These are phyloP conservation scores for Aegotheles bennettii DNA, from an alignment of 2,113 vertebrate species.

Conservation along the genomic window DNA sequence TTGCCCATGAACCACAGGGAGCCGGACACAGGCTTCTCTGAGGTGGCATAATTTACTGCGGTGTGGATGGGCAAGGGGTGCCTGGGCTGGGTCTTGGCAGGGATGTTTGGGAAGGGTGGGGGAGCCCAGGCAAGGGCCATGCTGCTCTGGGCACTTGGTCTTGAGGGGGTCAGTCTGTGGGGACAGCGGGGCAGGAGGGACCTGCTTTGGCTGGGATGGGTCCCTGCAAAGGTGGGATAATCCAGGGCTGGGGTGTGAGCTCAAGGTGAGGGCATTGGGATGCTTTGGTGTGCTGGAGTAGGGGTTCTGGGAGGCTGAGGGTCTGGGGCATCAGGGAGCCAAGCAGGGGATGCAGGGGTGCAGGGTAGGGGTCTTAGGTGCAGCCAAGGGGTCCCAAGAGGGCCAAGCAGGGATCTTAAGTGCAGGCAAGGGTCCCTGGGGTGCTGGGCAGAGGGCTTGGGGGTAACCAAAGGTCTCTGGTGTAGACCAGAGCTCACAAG, in stretches of 20 bases:
- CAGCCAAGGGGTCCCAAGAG: neutral
- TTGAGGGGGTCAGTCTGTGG: neutral
- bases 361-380: neutral
- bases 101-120: too few species aligned
- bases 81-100: neutral
- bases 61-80: neutral
- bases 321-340: neutral
- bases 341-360: neutral
- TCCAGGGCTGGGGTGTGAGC: neutral
- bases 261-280: neutral
- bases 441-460: neutral
- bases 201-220: neutral
- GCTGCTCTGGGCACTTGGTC: neutral
- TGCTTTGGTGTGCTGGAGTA: neutral
- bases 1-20: neutral
- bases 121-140: neutral
- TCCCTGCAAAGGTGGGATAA: neutral
- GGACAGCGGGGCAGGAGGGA: neutral
- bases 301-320: neutral
- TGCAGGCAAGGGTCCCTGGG: neutral
- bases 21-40: neutral
- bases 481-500: neutral
- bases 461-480: neutral
- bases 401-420: neutral
- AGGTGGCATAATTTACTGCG: conserved; percentile 19